phyloP scores from a whole-genome alignment of 2,797 vertebrate species.

The Mormyrus proboscirostris region DNA sequence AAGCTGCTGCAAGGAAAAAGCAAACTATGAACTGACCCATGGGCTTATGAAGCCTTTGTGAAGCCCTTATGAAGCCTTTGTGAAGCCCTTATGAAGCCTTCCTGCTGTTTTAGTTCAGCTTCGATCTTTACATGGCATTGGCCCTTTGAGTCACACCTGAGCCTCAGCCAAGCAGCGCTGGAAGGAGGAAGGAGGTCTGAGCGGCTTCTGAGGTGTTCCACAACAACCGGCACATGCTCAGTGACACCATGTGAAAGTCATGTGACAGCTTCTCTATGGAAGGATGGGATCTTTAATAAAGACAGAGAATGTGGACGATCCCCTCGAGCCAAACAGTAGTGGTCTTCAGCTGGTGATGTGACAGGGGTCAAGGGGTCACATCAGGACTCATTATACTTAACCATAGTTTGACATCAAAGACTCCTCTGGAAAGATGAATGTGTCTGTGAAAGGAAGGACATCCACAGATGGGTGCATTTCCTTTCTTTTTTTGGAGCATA shows the following conservation, averaged over 20 bases:
- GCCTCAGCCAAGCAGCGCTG: constrained; percentile 22
- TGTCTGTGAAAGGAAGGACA: constrained; percentile 28
- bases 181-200: constrained; percentile 35
- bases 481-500: background rate
- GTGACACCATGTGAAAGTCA: constrained; percentile 7
- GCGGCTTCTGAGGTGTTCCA: background rate
- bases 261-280: constrained; percentile 5
- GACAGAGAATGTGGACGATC: constrained; percentile 26
- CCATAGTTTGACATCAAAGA: constrained; percentile 38
- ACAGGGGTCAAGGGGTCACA: constrained; percentile 47
- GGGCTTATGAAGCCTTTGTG: background rate
- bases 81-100: background rate
- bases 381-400: constrained; percentile 44
- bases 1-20: background rate
- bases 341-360: constrained; percentile 18
- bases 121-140: constrained; percentile 22
- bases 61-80: background rate
- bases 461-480: background rate
- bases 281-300: constrained; percentile 19
- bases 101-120: background rate
- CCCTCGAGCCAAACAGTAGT: constrained; percentile 40
- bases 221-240: background rate
- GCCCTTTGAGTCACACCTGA: background rate
- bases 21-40: background rate
- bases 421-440: constrained; percentile 31